Base-by-base conservation (phyloP, 2,113 vertebrate species). In the Excalfactoria chinensis region DNA sequence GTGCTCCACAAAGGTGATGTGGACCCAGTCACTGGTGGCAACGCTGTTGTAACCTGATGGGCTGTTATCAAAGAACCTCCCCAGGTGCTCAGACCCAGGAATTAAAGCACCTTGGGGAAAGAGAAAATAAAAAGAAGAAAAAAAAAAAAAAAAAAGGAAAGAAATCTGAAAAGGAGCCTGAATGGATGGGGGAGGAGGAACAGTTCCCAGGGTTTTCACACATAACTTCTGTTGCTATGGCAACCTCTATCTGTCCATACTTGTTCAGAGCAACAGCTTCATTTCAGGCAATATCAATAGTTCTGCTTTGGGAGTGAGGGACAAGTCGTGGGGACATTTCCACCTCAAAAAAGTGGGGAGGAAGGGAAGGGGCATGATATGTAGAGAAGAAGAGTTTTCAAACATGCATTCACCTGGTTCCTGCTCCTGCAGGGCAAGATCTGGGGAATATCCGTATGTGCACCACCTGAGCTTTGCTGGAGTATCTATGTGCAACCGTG, bases 171-270 rank as follows among this genome's bases (percentile, higher is more conserved):
- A 93, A 93, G 59, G 44, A 73, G 93, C 86, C 74, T 95, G 78
- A 95, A 95, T 90, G 75, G 72, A 53, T 34, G 75, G 87, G 81
- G 73, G 74, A 85, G 76, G 71, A 82, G 93, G 64, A 87, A 23
- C 0, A 0, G 59, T 96, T 97, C 94, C 81, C 96, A 95, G 69
- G 78, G 95, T 83, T 97, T 96, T 95, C 91, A 89, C 72, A 93
- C 91, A 84, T 92, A 96, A 73, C 93, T 94, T 93, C 89, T 76
- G 95, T 97, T 97, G 96, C 96, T 88, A 97, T 96, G 93, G 93
- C 91, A 95, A 96, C 96, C 76, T 89, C 93, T 91, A 86, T 95
- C 93, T 92, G 90, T 93, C 93, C 91, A 89, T 83, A 94, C 89
- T 90, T 89, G 84, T 77, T 95, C 81, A 74, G 91, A 94, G 95